Evolutionary conservation across 1,140 invertebrate species (phyloP).

Genomic region (Thalassaphorura encarpata): DNA sequence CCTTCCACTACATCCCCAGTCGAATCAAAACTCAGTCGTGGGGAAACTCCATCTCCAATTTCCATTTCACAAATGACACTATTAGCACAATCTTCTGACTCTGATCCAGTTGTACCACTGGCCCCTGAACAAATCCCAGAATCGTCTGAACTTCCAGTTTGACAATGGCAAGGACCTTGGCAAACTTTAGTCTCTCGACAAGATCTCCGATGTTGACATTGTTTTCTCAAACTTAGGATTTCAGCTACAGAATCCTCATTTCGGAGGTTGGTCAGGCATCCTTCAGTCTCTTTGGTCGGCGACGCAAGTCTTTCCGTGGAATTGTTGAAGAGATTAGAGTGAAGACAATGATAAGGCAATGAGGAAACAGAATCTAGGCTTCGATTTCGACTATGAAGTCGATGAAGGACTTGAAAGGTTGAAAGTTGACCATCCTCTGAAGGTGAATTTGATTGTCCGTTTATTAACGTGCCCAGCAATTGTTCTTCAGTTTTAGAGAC

Average conservation of each 20-base stretch:
- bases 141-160: slow-evolving; percentile 21
- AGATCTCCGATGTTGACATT: not conserved
- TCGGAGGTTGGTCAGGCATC: not conserved
- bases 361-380: no score
- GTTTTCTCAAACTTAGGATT: slow-evolving; percentile 20
- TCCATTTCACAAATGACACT: slow-evolving; percentile 4
- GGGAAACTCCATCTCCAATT: slow-evolving; percentile 11
- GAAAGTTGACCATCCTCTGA: no score
- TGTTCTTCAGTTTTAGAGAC: no score
- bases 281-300: no score
- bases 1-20: not conserved
- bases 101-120: slow-evolving; percentile 22
- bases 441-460: no score
- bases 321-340: no score
- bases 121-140: slow-evolving; percentile 28
- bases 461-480: no score
- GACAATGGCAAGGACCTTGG: not conserved
- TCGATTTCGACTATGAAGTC: no score
- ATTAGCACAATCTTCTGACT: slow-evolving; percentile 21
- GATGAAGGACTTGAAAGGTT: no score
- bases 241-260: slow-evolving; percentile 6
- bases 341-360: no score
- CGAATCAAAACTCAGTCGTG: slow-evolving; percentile 26
- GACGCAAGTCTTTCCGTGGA: no score
- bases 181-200: slow-evolving; percentile 1